phyloP scores from a whole-genome alignment of 1,140 invertebrate genomes.

The Pissodes strobi region DNA sequence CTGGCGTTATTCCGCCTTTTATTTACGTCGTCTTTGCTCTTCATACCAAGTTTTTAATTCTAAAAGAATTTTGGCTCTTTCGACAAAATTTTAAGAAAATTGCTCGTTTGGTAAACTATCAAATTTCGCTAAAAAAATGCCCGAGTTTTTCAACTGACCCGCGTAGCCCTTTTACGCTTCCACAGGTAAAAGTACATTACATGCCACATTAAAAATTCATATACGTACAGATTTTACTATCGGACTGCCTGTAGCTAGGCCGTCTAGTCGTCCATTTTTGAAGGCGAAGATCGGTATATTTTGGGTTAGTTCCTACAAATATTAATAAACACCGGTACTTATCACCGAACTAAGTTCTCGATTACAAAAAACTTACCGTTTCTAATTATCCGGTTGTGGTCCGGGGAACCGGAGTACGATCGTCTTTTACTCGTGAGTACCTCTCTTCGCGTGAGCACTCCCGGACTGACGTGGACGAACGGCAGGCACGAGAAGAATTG shows the following conservation, averaged over 20 bases:
- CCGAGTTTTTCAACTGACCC: no score
- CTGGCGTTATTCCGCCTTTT: no score
- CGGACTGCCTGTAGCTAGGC: neutral
- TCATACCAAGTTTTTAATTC: no score
- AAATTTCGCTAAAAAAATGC: no score
- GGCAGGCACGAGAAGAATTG: slow-evolving; percentile 85
- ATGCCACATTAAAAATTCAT: slow-evolving; percentile 28
- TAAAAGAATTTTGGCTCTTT: no score
- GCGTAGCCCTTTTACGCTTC: no score
- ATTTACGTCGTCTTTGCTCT: no score
- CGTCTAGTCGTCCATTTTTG: slow-evolving; percentile 27
- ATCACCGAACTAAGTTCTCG: neutral
- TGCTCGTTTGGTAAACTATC: no score
- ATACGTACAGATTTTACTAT: slow-evolving; percentile 33
- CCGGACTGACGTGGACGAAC: slow-evolving; percentile 68
- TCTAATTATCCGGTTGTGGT: slow-evolving; percentile 69
- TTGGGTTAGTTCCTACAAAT: slow-evolving; percentile 3
- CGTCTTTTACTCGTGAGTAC: slow-evolving; percentile 71
- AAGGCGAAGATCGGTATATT: neutral
- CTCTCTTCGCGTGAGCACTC: slow-evolving; percentile 67
- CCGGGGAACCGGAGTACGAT: slow-evolving; percentile 72
- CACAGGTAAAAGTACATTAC: no score
- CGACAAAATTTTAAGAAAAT: no score
- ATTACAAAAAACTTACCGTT: slow-evolving; percentile 64
- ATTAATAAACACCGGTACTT: neutral